A percentile compares a stretch with the other conserved stretches of the same genome.
Evolutionary conservation across 2,888 invertebrate genomes (phyloP).

Genomic region (Lampropteryx suffumata): DNA sequence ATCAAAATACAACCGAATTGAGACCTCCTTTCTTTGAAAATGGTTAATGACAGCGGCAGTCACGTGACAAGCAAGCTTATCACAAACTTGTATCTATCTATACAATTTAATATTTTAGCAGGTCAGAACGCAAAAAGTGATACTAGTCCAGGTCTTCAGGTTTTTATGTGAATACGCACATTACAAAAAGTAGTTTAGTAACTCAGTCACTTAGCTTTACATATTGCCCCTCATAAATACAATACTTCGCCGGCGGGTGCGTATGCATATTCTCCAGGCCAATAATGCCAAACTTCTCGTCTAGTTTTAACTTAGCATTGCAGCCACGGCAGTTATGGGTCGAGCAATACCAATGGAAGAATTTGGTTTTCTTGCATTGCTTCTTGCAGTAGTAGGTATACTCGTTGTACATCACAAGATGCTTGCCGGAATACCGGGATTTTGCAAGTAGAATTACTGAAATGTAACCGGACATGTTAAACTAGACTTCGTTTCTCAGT

Average conservation of each 20-base stretch:
- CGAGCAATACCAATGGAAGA: constrained; percentile 70
- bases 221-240: constrained; percentile 61
- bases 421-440: constrained; percentile 65
- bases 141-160: too few species aligned
- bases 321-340: constrained; percentile 71
- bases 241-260: constrained; percentile 64
- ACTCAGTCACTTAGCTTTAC: constrained; percentile 44
- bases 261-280: constrained; percentile 55
- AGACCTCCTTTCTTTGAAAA: too few species aligned
- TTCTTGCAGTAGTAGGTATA: constrained; percentile 73
- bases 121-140: too few species aligned
- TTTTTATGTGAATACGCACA: too few species aligned
- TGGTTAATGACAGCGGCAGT: too few species aligned
- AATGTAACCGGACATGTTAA: constrained; percentile 32
- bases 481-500: too few species aligned
- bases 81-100: too few species aligned
- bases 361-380: constrained; percentile 59
- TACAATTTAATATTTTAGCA: too few species aligned
- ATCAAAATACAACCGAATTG: too few species aligned
- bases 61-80: too few species aligned
- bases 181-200: too few species aligned
- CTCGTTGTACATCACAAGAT: constrained; percentile 62
- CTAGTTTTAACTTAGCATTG: constrained; percentile 61
- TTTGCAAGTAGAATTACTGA: constrained; percentile 63
- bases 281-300: constrained; percentile 57